Evolutionary conservation across 2,888 invertebrate genomes (phyloP).

Genomic region (Panopea generosa): DNA sequence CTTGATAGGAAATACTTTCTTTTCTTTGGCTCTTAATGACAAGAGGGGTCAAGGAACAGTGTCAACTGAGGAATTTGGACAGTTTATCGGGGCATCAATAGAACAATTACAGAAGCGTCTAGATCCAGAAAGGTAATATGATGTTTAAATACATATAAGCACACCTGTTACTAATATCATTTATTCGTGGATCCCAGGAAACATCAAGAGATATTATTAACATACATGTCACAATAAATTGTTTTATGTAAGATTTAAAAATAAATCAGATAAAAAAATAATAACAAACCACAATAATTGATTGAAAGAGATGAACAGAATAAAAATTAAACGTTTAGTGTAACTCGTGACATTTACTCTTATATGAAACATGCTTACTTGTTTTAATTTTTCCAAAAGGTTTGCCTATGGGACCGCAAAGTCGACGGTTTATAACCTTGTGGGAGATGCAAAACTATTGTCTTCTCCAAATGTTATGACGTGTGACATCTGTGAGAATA

Average conservation of each 20-base stretch:
- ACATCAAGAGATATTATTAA: too few species aligned
- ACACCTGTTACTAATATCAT: too few species aligned
- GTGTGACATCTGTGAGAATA: too few species aligned
- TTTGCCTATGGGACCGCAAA: neutral
- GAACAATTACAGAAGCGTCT: slow-evolving; percentile 50
- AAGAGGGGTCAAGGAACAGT: slow-evolving; percentile 54
- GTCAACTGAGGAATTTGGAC: slow-evolving; percentile 34
- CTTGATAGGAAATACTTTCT: slow-evolving; percentile 48
- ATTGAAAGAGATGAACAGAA: neutral
- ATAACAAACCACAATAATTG: neutral
- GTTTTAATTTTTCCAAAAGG: neutral
- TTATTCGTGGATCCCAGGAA: too few species aligned
- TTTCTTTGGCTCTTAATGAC: slow-evolving; percentile 47
- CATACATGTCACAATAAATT: too few species aligned
- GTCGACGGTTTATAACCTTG: neutral
- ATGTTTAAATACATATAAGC: neutral
- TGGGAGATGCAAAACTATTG: neutral
- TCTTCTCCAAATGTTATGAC: too few species aligned
- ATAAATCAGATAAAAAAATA: neutral
- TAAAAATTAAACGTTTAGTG: neutral
- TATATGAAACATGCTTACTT: neutral
- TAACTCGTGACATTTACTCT: neutral
- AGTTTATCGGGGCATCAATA: slow-evolving; percentile 30
- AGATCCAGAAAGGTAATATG: slow-evolving; percentile 22
- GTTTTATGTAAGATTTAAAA: neutral